Evolutionary conservation across 2,888 invertebrate genomes (phyloP), one percentile per base, ranked within the genome.

Genomic region (Siphonodentalium dalli): DNA sequence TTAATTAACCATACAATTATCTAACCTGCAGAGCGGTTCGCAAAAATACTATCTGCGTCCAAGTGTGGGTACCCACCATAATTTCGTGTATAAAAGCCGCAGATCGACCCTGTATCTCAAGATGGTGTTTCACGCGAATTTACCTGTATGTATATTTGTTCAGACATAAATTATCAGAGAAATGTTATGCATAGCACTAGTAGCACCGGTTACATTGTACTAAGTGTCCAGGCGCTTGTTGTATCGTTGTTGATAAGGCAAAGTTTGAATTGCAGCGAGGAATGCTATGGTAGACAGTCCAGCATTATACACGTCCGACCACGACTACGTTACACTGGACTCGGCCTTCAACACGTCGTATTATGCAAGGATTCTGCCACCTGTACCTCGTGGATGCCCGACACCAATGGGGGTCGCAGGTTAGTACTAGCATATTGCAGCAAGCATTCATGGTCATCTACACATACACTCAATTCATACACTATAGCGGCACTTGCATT

Each of bases 371-470:
- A 72, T 73, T 20, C 66, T 83, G 6, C 82, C 82, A 0, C 80
- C 81, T 0, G 77, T 82, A 1, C 82, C 82, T 1, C 41, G 50
- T 27, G 68, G 79, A 49, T 83, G 83, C 47, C 82, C 82, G 0
- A 82, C 81, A 8, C 81, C 81, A 5, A 72, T 82, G 73, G 82
- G 83, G 3, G 66, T 71, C 4, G 72, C 63, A 54, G 81, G 81
- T 80, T 45, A 66, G 63, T 46, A 18, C 15, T n/a, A 28, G 24
- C 18, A 18, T 18, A n/a, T 7, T 15, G 21, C 13, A 31, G 11
- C 13, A 21, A 13, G 13, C 21, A 24, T 13, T 8, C 2, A 42
- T n/a, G 18, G 9, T 24, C 20, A 28, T 42, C 20, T n/a, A 3
- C n/a, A 7, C 15, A 0, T 11, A 21, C 21, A 15, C 6, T 7